Evolutionary conservation across 2,797 vertebrate genomes (phyloP), one percentile per base, ranked within the genome.

Genomic region (Acanthurus lineatus): DNA sequence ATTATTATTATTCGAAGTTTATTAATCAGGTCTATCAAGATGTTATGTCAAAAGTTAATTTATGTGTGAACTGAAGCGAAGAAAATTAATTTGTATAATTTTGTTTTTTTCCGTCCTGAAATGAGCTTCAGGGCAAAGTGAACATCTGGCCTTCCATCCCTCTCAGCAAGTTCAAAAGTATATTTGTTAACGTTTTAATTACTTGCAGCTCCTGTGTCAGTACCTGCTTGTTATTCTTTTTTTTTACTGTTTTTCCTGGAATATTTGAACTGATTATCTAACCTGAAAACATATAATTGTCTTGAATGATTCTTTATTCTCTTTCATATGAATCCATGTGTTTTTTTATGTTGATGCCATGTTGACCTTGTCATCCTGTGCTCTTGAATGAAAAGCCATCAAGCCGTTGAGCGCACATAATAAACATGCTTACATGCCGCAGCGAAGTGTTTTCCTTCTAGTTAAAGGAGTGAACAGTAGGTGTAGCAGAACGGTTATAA

Each of bases 81-180:
- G 61, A 56, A 35, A 76, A 76, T 40, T 0, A 45, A 6, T 76
- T 70, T 67, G 45, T 59, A 45, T 54, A 82, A 83, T 70, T 69
- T 32, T 4, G 28, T 32, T 63, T 42, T 63, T 59, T 38, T 56
- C 19, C 22, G 48, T 79, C 32, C 20, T 69, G 9, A 19, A 73
- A 69, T 61, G 25, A 71, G 76, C 68, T 69, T 45, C 16, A 57
- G 70, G 49, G 48, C 35, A 69, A 69, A 51, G 4, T 62, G 57
- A 83, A 77, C 81, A 75, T 82, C 73, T 85, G 74, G 77, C 15
- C 81, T 65, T 40, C 69, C 28, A 40, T 89, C 51, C 35, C 61
- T 73, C 61, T 65, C 42, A 66, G 54, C 32, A 73, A 48, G 60
- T 68, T 70, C 16, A 77, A 66, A 77, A 66, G 4, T 19, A 49